Conservation (phyloP, 2,888 invertebrate genomes). For the Oegoconia quadripuncta region DNA sequence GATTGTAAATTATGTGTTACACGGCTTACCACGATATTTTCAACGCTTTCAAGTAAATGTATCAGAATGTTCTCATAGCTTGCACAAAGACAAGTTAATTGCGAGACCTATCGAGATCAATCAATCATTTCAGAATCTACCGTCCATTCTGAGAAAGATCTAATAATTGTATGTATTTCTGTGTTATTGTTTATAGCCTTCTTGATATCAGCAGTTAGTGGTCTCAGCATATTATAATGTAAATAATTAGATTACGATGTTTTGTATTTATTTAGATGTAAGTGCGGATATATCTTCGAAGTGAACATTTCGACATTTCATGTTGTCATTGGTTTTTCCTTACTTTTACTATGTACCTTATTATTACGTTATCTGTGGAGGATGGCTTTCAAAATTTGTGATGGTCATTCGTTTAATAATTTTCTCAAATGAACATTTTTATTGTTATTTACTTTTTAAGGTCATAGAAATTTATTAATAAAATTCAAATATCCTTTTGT, state of each 20-base stretch:
- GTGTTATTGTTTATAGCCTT: neutral
- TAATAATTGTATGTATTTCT: neutral
- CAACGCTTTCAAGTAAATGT: neutral
- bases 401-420: conserved; percentile 16
- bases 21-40: neutral
- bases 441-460: conserved; percentile 66
- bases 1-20: neutral
- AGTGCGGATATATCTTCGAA: conserved; percentile 22
- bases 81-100: neutral
- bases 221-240: conserved; percentile 2
- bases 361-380: neutral
- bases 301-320: too few species aligned
- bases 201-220: neutral
- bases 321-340: neutral
- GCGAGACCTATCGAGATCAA: neutral
- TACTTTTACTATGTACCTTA: neutral
- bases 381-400: conserved; percentile 11
- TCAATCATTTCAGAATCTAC: neutral
- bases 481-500: conserved; percentile 28
- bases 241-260: conserved; percentile 12
- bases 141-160: neutral
- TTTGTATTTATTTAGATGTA: conserved; percentile 48
- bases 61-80: neutral
- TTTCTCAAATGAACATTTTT: conserved; percentile 37
- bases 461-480: conserved; percentile 44